Base-by-base conservation (phyloP, 2,113 vertebrate species). In the Cyanocitta stelleri region DNA sequence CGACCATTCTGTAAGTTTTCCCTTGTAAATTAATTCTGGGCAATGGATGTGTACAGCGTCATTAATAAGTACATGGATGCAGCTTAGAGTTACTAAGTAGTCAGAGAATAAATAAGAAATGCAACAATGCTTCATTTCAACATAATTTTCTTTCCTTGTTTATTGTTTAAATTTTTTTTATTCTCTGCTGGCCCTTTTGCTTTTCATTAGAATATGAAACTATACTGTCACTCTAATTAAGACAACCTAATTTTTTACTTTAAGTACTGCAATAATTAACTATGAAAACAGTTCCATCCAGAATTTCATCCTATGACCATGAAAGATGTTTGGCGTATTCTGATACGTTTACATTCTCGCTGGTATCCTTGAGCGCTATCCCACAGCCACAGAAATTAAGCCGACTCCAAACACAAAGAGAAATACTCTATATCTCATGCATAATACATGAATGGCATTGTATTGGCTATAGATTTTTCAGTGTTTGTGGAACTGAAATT, bases 241-340 rank as follows among this genome's bases (percentile, higher is more conserved):
- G 33, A 23, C 2, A 59, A 41, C 6, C 14, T 24, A 13, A 5
- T 4, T 87, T 83, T 96, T 54, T 54, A 77, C 44, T 72, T 80
- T 46, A 27, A 39, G 11, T 82, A 69, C 19, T 72, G 44, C 46
- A 84, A 21, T 44, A 90, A 87, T 92, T 93, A 89, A 23, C 35
- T 87, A 56, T 18, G 19, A 94, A 92, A 95, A 67, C 27, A 94
- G 94, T 64, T 89, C 37, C 24, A 88, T 41, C 35, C 92, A 64
- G 49, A 77, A 64, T 79, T 84, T n/a, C 33, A 93, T 43, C 37
- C 33, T 86, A 37, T 76, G 44, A 71, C 37, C 19, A 23, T 56
- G 23, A 58, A 73, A 83, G 77, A 81, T 46, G 10, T 29, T 78
- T 23, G 5, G 22, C 10, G 18, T 16, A 17, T 29, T 80, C 35